Evolutionary conservation across 2,113 vertebrate species (phyloP).

Genomic region (Elephas maximus): DNA sequence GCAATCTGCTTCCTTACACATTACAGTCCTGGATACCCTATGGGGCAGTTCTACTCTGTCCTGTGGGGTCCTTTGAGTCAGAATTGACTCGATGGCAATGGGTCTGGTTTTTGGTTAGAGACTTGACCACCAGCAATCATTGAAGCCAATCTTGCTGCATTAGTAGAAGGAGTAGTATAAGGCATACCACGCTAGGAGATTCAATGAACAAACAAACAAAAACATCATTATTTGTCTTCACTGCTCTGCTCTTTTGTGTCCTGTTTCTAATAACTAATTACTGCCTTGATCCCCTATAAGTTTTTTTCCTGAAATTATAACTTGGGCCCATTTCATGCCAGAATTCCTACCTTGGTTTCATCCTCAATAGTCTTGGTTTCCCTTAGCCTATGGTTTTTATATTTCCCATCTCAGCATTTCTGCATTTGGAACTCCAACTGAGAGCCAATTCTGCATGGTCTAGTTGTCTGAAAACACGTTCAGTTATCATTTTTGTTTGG

Average conservation of each 20-base stretch:
- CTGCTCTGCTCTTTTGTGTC: not conserved
- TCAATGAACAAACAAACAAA: conserved; percentile 30
- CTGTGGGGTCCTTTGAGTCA: not conserved
- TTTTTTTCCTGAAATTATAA: not conserved
- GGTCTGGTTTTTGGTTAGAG: not conserved
- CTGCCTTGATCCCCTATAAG: not conserved
- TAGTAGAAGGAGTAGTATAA: not conserved
- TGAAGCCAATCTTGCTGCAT: not conserved
- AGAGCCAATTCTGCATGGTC: not conserved
- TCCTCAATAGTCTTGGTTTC: not conserved
- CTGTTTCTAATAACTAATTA: not conserved
- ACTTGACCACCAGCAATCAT: not conserved
- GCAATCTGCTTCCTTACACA: not conserved
- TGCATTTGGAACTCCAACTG: not conserved
- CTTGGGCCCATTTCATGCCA: not conserved
- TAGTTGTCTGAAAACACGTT: not conserved
- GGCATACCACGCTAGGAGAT: not conserved
- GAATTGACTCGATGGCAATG: not conserved
- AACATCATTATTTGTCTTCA: not conserved
- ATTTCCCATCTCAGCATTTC: not conserved
- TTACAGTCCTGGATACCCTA: not conserved
- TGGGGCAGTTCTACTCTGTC: not conserved
- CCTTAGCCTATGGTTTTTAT: not conserved
- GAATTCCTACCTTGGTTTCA: not conserved
- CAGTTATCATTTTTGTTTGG: too few species aligned